Conservation (phyloP, 2,113 vertebrate genomes). For the Piprites chloris region DNA sequence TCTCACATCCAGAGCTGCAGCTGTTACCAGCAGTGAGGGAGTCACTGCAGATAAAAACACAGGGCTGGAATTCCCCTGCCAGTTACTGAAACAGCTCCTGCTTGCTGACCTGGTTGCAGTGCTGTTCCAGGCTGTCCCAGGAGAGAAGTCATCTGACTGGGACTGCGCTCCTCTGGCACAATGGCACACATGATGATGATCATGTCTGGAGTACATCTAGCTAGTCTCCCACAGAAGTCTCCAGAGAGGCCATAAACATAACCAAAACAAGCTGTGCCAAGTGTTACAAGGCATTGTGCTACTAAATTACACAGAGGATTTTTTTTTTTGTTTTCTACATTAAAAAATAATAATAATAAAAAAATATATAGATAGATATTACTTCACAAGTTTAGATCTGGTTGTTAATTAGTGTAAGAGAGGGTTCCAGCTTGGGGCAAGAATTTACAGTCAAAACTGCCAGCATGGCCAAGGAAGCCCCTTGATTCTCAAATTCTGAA, state of each 20-base stretch:
- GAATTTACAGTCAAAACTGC: neutral
- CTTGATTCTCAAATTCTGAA: neutral
- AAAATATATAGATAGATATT: neutral
- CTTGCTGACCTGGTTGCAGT: neutral
- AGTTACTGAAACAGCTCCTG: rapidly evolving
- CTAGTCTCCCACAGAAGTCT: neutral
- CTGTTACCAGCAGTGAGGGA: neutral
- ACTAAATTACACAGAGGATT: neutral
- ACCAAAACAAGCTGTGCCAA: neutral
- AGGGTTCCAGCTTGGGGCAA: neutral
- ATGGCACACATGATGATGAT: rapidly evolving
- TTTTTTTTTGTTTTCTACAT: neutral
- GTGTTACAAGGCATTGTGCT: neutral
- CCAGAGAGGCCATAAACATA: neutral
- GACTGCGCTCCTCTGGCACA: rapidly evolving
- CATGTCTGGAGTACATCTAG: neutral
- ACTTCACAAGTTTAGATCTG: neutral
- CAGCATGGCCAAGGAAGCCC: neutral
- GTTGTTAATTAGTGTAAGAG: neutral
- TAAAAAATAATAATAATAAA: neutral
- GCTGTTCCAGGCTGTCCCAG: neutral
- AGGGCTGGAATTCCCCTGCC: neutral
- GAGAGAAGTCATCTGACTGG: neutral
- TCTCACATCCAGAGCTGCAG: neutral
- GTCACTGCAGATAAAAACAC: neutral